Conservation (phyloP, 1,140 invertebrate genomes). For the Diplogasteroides magnus region DNA sequence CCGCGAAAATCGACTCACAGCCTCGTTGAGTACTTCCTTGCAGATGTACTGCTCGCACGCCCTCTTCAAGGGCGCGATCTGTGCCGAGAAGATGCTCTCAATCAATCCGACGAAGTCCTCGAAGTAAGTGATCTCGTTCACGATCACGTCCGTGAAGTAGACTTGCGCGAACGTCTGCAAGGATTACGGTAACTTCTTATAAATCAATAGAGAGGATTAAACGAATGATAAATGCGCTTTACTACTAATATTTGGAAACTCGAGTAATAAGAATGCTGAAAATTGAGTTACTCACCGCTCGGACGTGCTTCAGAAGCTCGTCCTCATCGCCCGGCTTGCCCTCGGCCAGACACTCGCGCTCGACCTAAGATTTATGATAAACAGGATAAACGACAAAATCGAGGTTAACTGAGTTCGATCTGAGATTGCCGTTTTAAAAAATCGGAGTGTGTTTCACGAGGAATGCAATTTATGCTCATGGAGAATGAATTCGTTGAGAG, state of each 20-base stretch:
- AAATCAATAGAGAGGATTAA: no score
- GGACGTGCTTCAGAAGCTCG: not conserved
- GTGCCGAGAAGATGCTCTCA: conserved; percentile 21
- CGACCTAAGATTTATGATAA: no score
- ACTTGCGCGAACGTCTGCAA: conserved; percentile 30
- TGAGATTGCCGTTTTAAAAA: no score
- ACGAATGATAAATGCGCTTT: no score
- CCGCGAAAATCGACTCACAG: conserved; percentile 11
- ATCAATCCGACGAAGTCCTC: conserved; percentile 24
- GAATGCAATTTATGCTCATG: no score
- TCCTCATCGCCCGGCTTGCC: not conserved
- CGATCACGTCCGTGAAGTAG: conserved; percentile 25
- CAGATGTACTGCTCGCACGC: conserved; percentile 33
- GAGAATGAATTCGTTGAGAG: no score
- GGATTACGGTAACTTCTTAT: no score
- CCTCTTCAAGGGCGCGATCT: conserved; percentile 25
- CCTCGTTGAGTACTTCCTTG: conserved; percentile 14
- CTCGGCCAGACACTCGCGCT: not conserved
- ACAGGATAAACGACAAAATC: no score
- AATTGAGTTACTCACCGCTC: not conserved
- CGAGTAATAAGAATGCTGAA: no score
- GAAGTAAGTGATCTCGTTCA: conserved; percentile 15
- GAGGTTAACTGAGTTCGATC: no score
- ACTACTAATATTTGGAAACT: no score
- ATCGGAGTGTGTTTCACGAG: no score